phyloP scores from a whole-genome alignment of 1,140 invertebrate genomes.

The Drosophila nasuta region DNA sequence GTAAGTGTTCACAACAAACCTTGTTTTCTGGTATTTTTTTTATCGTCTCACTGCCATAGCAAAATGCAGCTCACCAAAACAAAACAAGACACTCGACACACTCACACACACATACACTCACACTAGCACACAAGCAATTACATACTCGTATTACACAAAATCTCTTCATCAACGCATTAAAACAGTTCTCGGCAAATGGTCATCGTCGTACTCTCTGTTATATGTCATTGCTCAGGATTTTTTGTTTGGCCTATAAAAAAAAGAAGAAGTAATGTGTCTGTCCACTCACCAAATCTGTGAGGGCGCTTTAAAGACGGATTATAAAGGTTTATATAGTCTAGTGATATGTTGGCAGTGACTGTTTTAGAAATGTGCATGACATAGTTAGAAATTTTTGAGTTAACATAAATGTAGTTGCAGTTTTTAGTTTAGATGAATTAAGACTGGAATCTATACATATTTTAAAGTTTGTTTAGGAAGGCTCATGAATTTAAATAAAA shows the following conservation, averaged over 20 bases:
- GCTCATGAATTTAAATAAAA: no score
- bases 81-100: neutral
- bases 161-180: slow-evolving; percentile 19
- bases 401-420: neutral
- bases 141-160: slow-evolving; percentile 1
- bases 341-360: neutral
- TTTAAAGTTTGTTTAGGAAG: neutral
- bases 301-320: no score
- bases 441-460: neutral
- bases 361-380: slow-evolving; percentile 7
- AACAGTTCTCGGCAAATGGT: slow-evolving; percentile 26
- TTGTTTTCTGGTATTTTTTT: neutral
- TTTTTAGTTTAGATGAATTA: neutral
- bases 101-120: neutral
- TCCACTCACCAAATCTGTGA: neutral
- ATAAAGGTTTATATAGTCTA: neutral
- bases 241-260: neutral
- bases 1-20: slow-evolving; percentile 59
- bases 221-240: slow-evolving; percentile 6
- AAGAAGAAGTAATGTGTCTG: neutral
- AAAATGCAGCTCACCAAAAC: slow-evolving; percentile 40
- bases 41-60: slow-evolving; percentile 20
- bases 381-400: neutral
- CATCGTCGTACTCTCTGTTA: slow-evolving; percentile 22
- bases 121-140: slow-evolving; percentile 27